phyloP scores from a whole-genome alignment of 1,140 invertebrate species.

The Homarus americanus region DNA sequence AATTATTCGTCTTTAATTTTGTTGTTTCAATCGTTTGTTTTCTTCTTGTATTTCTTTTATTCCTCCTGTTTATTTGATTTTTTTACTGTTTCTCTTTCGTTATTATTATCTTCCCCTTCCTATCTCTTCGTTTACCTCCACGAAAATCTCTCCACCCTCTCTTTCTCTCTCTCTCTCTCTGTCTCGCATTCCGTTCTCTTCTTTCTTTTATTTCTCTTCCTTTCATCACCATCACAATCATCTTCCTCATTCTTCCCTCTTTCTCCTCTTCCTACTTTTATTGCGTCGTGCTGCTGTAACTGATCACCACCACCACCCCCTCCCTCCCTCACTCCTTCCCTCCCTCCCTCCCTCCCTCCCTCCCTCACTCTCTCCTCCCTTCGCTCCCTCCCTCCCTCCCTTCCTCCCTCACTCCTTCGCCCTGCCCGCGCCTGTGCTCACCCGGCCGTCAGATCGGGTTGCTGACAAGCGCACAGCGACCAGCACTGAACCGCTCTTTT shows the following conservation, averaged over 20 bases:
- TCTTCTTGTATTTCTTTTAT: too few species aligned
- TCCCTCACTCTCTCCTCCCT: conserved; percentile 11
- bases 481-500: too few species aligned
- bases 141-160: background rate
- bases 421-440: background rate
- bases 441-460: too few species aligned
- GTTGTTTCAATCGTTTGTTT: too few species aligned
- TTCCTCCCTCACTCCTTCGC: background rate
- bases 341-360: background rate
- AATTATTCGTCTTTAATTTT: too few species aligned
- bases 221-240: background rate
- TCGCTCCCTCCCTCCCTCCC: background rate
- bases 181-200: background rate
- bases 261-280: background rate
- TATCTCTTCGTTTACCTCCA: too few species aligned
- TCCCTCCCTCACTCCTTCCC: background rate
- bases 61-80: too few species aligned
- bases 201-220: background rate
- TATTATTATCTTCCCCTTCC: too few species aligned
- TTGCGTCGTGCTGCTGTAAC: too few species aligned
- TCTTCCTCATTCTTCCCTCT: background rate
- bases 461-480: too few species aligned
- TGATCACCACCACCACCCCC: too few species aligned
- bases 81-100: too few species aligned
- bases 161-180: background rate